Evolutionary conservation across 2,888 invertebrate genomes (phyloP).

Genomic region (Desoria tigrina): DNA sequence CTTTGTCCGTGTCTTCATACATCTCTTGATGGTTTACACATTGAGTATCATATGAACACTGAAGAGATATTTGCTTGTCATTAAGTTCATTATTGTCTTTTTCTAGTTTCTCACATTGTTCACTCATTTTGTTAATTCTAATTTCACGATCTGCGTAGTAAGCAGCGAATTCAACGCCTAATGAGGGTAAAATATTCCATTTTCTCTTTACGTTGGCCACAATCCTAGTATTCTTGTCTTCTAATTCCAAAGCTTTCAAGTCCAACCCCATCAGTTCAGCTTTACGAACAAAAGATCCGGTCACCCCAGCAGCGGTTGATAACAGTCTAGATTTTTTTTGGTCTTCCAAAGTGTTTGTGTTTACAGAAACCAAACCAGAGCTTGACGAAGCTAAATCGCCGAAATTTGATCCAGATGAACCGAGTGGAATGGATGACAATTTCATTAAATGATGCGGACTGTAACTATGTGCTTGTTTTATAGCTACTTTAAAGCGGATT

Average conservation of each 20-base stretch:
- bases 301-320: slow-evolving; percentile 86
- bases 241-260: slow-evolving; percentile 75
- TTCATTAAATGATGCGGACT: neutral
- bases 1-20: slow-evolving; percentile 32
- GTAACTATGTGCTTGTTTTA: slow-evolving; percentile 33
- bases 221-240: slow-evolving; percentile 79
- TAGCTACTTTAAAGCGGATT: slow-evolving; percentile 69
- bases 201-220: slow-evolving; percentile 84
- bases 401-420: too few species aligned
- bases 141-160: slow-evolving; percentile 89
- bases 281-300: slow-evolving; percentile 76
- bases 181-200: slow-evolving; percentile 91
- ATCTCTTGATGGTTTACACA: slow-evolving; percentile 34
- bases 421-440: too few species aligned
- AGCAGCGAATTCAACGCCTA: slow-evolving; percentile 90
- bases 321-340: slow-evolving; percentile 87
- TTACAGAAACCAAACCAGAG: neutral
- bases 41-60: slow-evolving; percentile 41
- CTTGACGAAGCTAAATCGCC: neutral
- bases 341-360: slow-evolving; percentile 27
- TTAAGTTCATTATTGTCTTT: slow-evolving; percentile 42
- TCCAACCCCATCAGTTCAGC: slow-evolving; percentile 89
- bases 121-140: slow-evolving; percentile 75
- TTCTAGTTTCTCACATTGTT: slow-evolving; percentile 70
- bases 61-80: slow-evolving; percentile 42